Conservation (phyloP, 2,888 invertebrate species). For the Odontothrips loti region DNA sequence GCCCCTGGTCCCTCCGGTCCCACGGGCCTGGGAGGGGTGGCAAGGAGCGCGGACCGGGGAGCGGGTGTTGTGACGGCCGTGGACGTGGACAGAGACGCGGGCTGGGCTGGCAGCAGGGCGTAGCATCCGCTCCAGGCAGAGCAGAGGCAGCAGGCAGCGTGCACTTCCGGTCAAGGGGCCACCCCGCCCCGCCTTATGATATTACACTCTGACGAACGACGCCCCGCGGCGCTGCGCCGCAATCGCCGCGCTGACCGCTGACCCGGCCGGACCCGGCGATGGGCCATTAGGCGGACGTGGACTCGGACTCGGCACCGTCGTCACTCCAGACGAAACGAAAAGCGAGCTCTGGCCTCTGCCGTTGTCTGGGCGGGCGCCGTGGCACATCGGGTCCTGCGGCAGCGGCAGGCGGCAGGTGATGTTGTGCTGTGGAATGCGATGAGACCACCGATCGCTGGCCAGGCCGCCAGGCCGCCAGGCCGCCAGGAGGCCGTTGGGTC, state of each 20-base stretch:
- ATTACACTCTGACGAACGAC: not conserved
- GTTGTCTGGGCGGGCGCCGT: no score
- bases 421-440: no score
- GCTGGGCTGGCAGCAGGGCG: not conserved
- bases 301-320: not conserved
- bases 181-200: not conserved
- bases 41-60: not conserved
- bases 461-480: no score
- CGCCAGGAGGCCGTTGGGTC: no score
- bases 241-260: not conserved
- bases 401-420: no score
- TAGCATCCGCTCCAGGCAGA: not conserved
- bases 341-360: no score
- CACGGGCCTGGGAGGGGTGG: no score
- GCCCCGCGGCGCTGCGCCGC: not conserved
- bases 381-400: no score
- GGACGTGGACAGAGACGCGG: not conserved
- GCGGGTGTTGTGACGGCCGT: conserved; percentile 2
- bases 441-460: no score
- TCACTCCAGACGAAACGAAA: not conserved
- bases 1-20: no score
- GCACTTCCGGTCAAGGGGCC: conserved; percentile 2
- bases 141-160: not conserved
- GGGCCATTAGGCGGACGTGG: not conserved
- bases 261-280: not conserved